Percentiles rank a stretch among this genome's conserved stretches.
Evolutionary conservation across 2,888 invertebrate genomes (phyloP).

Genomic region (Melolontha melolontha): DNA sequence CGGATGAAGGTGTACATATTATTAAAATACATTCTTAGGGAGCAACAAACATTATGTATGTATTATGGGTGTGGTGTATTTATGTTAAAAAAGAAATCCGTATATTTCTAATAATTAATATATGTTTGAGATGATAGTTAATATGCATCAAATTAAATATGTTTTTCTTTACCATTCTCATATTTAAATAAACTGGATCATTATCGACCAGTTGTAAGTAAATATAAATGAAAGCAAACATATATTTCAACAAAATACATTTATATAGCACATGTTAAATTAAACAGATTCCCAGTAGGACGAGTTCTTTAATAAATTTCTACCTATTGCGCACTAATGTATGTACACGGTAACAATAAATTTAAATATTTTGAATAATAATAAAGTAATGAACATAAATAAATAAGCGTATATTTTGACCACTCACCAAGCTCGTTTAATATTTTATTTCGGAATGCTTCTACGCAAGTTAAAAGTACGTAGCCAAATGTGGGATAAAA

Average conservation of each 20-base stretch:
- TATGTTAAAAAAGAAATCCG: too few relatives aligned
- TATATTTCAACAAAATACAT: neutral
- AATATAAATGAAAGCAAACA: neutral
- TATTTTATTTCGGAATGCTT: too few relatives aligned
- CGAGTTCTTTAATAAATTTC: too few relatives aligned
- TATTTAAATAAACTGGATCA: slow-evolving; percentile 11
- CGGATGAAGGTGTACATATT: too few relatives aligned
- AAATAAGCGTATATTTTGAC: neutral
- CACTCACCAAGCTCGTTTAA: neutral
- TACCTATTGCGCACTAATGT: too few relatives aligned
- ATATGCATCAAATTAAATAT: slow-evolving; percentile 1
- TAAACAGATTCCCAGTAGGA: too few relatives aligned
- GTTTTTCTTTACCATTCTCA: neutral
- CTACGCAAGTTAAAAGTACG: too few relatives aligned
- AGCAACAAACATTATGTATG: too few relatives aligned
- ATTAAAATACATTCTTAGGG: too few relatives aligned
- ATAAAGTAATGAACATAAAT: neutral
- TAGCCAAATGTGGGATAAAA: too few relatives aligned
- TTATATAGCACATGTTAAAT: neutral
- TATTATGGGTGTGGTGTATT: too few relatives aligned
- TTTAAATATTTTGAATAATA: neutral
- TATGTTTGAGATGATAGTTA: neutral
- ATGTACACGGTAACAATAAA: neutral
- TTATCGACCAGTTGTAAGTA: neutral
- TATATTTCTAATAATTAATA: too few relatives aligned